phyloP scores from a whole-genome alignment of 2,113 vertebrate species.

The Neolamprologus sp. region DNA sequence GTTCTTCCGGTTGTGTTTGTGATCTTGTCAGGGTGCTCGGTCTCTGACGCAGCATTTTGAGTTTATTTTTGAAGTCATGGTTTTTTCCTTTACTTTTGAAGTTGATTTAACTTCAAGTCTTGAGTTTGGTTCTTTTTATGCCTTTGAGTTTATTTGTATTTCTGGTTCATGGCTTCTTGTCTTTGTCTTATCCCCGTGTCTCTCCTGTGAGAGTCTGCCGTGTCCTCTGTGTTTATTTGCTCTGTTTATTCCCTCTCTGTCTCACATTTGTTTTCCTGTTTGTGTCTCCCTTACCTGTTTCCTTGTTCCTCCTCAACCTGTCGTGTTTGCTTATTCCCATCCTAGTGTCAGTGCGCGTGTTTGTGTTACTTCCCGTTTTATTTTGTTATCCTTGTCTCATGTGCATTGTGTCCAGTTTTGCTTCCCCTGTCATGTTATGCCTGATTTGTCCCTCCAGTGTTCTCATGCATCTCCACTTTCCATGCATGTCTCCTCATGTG shows the following conservation, averaged over 20 bases:
- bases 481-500: background rate
- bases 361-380: background rate
- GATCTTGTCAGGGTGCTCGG: background rate
- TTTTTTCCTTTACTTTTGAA: background rate
- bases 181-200: background rate
- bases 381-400: background rate
- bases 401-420: background rate
- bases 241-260: background rate
- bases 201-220: background rate
- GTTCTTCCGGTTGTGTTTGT: background rate
- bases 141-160: background rate
- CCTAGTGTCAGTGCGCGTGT: rapidly evolving
- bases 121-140: background rate
- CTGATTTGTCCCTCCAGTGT: background rate
- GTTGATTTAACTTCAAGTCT: background rate
- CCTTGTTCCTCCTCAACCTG: background rate
- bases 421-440: background rate
- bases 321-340: background rate
- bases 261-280: background rate
- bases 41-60: background rate
- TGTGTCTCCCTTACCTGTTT: background rate
- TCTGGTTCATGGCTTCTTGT: background rate
- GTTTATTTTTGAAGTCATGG: background rate
- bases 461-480: background rate
- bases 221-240: background rate